Base-by-base conservation (phyloP, 2,113 vertebrate genomes). In the Dascyllus trimaculatus region DNA sequence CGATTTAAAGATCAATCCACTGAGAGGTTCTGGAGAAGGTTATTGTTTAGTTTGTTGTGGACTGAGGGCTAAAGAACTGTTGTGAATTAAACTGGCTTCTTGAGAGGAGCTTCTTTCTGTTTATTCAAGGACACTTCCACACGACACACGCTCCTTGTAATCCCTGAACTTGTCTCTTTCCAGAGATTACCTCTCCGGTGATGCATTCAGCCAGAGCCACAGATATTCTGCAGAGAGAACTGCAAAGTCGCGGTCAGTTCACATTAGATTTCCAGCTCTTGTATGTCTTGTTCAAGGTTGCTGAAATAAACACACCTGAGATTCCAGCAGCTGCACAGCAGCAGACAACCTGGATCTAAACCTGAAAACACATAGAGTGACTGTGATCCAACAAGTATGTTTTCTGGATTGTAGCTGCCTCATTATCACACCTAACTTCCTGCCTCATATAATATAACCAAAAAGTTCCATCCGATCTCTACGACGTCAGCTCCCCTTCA, bases 171-270 rank as follows among this genome's bases (percentile, higher is more conserved):
- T 46, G 48, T 65, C 54, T 57, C 19, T 51, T 62, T 71, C 11
- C 13, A 73, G 43, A 73, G n/a, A 67, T 1, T 0, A 22, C 43
- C 4, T 68, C 35, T 18, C 4, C 19, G 21, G 18, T 13, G 7
- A 0, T 15, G 14, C 56, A 63, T 71, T 87, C 17, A 77, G 25
- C 13, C n/a, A 11, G n/a, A 69, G 29, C 29, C 11, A 19, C 15
- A 74, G 48, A 61, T 32, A n/a, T 72, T 77, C 49, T 11, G 6
- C 32, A 35, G 66, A 46, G 59, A 75, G 65, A 25, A 71, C n/a
- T 5, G 1, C 19, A 45, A 68, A 75, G 48, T 14, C 4, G 40
- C 18, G 4, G 38, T 5, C 53, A 38, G 56, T 18, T 59, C 32
- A 71, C 61, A 79, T 57, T 3, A 57, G 17, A 85, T 51, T 48